Conservation (phyloP, 2,888 invertebrate genomes). For the Microplitis deprimator region DNA sequence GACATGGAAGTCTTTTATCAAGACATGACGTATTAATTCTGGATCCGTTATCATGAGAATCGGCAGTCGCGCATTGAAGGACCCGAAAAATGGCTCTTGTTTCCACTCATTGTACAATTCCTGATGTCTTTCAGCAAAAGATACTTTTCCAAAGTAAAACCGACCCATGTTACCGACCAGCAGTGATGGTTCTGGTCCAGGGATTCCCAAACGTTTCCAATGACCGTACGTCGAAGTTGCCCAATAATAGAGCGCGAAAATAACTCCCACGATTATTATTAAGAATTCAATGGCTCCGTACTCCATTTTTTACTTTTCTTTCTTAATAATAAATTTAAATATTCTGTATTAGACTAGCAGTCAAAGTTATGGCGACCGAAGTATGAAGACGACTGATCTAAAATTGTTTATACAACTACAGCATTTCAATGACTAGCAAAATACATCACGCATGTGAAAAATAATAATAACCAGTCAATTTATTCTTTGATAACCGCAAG, state of each 20-base stretch:
- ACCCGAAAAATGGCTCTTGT: constrained; percentile 60
- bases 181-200: constrained; percentile 61
- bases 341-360: too few relatives aligned
- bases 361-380: too few relatives aligned
- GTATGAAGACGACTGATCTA: too few relatives aligned
- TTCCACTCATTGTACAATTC: constrained; percentile 20
- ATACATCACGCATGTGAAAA: too few relatives aligned
- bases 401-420: too few relatives aligned
- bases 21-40: constrained; percentile 59
- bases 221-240: constrained; percentile 62
- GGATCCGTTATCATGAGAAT: constrained; percentile 62
- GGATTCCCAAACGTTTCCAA: constrained; percentile 67
- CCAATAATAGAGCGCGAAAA: constrained; percentile 52
- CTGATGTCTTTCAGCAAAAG: neutral
- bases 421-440: too few relatives aligned
- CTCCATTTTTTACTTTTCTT: constrained; percentile 11
- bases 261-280: constrained; percentile 70
- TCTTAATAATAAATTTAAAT: neutral
- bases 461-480: too few relatives aligned
- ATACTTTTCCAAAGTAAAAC: neutral
- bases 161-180: constrained; percentile 64
- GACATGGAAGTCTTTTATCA: constrained; percentile 65
- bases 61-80: constrained; percentile 63
- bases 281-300: neutral
- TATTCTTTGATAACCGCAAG: too few relatives aligned